Conservation (phyloP, 2,113 vertebrate genomes). For the Anguilla japonica region DNA sequence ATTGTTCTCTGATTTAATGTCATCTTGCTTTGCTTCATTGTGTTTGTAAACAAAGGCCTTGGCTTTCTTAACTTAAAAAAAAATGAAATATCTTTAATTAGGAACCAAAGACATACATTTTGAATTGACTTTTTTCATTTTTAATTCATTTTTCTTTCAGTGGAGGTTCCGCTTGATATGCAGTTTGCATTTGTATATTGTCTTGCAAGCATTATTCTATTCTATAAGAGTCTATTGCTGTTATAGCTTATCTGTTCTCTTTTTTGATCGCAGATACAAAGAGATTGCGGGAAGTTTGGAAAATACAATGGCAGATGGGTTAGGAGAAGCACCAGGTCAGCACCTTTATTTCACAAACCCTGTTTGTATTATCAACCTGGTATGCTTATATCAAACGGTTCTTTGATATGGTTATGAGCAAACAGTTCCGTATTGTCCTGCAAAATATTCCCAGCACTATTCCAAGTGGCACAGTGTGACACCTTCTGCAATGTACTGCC, state of each 20-base stretch:
- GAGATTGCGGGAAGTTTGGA: slow-evolving; percentile 91
- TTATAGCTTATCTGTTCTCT: slow-evolving; percentile 18
- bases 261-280: slow-evolving; percentile 76
- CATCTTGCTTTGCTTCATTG: not conserved
- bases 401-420: not conserved
- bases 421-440: no score
- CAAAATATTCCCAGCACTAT: no score
- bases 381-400: not conserved
- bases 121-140: no score
- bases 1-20: no score
- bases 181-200: not conserved
- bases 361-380: not conserved
- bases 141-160: not conserved
- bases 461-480: not conserved
- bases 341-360: not conserved
- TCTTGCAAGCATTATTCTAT: not conserved
- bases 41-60: not conserved
- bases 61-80: not conserved
- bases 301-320: slow-evolving; percentile 74
- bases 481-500: not conserved
- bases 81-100: no score
- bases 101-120: no score
- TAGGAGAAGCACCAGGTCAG: slow-evolving; percentile 85
- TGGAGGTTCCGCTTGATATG: not conserved
- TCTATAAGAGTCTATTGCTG: not conserved